Base-by-base conservation (phyloP, 1,140 invertebrate genomes). In the Nasonia vitripennis region DNA sequence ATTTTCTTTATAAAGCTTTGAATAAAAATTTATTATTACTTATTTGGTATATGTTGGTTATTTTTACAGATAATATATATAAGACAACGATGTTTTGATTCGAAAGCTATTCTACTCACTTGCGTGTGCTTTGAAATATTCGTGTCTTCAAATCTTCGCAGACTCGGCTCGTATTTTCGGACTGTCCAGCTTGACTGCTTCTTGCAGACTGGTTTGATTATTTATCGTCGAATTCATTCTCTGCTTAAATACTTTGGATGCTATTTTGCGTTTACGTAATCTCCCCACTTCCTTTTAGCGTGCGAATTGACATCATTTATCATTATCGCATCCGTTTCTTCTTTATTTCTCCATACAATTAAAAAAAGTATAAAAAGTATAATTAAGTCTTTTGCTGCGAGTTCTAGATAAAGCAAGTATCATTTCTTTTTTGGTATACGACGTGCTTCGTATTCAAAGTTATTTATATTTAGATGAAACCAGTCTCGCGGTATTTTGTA, bases 151-250 rank as follows among this genome's bases (percentile, higher is more conserved):
- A 55, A 62, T n/a, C n/a, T 62, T 9, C 10, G 41, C 17, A 20
- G 27, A 45, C 27, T 4, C 37, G 37, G 2, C 20, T 78, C 31
- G 7, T 27, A 48, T 55, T 82, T 83, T 77, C 20, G 17, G 23
- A 67, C 73, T 41, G 20, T 78, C 11, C 23, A 41, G 75, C 48
- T 84, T 78, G 41, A 37, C 48, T 10, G 77, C 17, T 41, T 55
- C 41, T 84, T 73, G 27, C 3, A 78, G 10, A 79, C 77, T 84
- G 68, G 27, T 79, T 83, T 78, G 17, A 45, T 68, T 78, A 55
- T 78, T 70, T 48, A 83, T 70, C 37, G 68, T 83, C 17, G 10
- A 78, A 70, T 67, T 83, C 23, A 70, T 31, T 83, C 23, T 78
- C 23, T 78, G 74, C 75, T 70, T 27, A 51, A 77, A 83, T 41